A percentile compares a stretch with the other conserved stretches of the same genome.
phyloP scores from a whole-genome alignment of 2,888 invertebrate genomes.

The Chaitophorus viminalis region DNA sequence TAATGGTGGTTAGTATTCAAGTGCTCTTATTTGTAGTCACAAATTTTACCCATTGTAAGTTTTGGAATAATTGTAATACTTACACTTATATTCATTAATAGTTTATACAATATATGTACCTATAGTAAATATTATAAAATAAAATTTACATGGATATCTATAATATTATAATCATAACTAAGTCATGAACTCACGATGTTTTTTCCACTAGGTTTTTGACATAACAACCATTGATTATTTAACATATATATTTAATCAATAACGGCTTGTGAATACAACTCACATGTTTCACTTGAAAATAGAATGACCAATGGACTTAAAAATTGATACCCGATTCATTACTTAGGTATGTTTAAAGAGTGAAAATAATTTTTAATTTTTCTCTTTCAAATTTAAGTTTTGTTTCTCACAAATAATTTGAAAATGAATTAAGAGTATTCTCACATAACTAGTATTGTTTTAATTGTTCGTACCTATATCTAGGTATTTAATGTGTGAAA shows the following conservation, averaged over 20 bases:
- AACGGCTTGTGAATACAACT: not conserved
- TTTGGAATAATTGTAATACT: too few species aligned
- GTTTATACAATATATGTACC: too few species aligned
- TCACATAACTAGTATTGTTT: slow-evolving; percentile 19
- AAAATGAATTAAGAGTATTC: slow-evolving; percentile 5
- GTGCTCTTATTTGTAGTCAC: not conserved
- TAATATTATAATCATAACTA: not conserved
- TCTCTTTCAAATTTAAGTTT: not conserved
- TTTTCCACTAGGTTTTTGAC: not conserved
- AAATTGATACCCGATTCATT: not conserved
- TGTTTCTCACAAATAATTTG: not conserved
- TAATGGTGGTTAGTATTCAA: not conserved
- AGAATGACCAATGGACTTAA: not conserved
- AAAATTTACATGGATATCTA: not conserved
- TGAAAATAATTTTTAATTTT: not conserved
- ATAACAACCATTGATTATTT: slow-evolving; percentile 24
- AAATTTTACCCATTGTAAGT: too few species aligned
- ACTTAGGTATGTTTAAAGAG: not conserved
- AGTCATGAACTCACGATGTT: not conserved
- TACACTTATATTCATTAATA: too few species aligned
- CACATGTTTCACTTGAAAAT: not conserved
- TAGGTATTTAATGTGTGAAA: slow-evolving; percentile 29
- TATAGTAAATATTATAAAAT: too few species aligned
- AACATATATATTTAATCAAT: slow-evolving; percentile 31
- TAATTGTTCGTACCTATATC: not conserved